phyloP scores from a whole-genome alignment of 2,797 vertebrate genomes.

The Florisuga fusca region DNA sequence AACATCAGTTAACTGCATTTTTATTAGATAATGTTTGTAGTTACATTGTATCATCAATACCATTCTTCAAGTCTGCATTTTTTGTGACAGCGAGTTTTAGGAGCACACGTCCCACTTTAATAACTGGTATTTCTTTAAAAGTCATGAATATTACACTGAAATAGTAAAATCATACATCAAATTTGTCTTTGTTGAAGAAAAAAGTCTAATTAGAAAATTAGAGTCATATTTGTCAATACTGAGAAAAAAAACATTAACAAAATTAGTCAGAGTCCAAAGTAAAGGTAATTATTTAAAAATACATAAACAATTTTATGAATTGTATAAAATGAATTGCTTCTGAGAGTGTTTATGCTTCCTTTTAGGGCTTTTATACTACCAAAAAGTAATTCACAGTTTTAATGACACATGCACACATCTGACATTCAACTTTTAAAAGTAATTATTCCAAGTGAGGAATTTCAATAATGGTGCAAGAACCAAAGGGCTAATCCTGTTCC shows the following conservation, averaged over 20 bases:
- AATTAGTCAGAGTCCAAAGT: conserved; percentile 8
- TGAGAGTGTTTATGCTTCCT: not conserved
- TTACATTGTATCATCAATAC: conserved; percentile 27
- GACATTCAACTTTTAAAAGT: not conserved
- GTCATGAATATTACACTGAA: not conserved
- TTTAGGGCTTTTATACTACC: not conserved
- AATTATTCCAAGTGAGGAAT: not conserved
- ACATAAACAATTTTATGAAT: not conserved
- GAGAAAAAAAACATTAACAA: conserved; percentile 29
- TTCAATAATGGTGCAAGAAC: not conserved
- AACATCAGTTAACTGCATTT: conserved; percentile 20
- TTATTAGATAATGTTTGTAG: conserved; percentile 43
- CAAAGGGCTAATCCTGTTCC: not conserved
- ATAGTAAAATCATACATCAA: not conserved
- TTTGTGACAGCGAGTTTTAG: not conserved
- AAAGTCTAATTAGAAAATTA: not conserved
- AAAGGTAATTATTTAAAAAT: conserved; percentile 39
- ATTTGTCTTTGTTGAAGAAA: not conserved
- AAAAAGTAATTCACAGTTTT: not conserved
- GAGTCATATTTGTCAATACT: not conserved
- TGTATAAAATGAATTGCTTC: conserved; percentile 29
- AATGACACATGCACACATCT: not conserved
- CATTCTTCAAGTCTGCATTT: conserved; percentile 6
- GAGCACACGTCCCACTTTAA: not conserved
- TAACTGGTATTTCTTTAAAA: not conserved